A percentile compares a stretch with the other conserved stretches of the same genome.
phyloP scores from a whole-genome alignment of 2,113 vertebrate genomes.

The Casuarius casuarius region DNA sequence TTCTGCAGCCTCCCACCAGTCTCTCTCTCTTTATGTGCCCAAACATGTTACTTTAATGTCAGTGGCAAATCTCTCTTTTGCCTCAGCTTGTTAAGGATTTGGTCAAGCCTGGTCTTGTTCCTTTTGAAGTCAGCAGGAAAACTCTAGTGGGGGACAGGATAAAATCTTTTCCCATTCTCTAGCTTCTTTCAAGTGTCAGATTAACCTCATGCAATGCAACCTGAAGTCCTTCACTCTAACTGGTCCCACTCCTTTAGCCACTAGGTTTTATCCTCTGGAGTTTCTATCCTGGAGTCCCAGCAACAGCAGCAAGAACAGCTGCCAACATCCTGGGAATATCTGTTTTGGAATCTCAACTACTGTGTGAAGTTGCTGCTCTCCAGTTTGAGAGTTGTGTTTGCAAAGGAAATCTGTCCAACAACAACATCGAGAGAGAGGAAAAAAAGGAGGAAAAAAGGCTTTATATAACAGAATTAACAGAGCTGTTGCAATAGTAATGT shows the following conservation, averaged over 20 bases:
- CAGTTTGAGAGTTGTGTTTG: constrained; percentile 59
- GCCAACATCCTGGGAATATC: constrained; percentile 69
- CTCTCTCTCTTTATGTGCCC: not conserved
- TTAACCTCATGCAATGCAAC: not conserved
- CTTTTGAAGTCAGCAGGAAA: constrained; percentile 1
- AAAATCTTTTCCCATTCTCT: not conserved
- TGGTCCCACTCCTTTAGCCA: not conserved
- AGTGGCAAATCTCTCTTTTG: not conserved
- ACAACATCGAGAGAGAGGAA: constrained; percentile 30
- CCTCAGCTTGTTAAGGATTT: not conserved
- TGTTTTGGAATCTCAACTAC: constrained; percentile 65
- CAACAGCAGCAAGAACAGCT: constrained; percentile 48
- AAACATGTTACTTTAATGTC: not conserved
- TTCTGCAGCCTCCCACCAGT: not conserved
- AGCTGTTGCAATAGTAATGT: constrained; percentile 38
- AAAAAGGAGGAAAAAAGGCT: constrained; percentile 50
- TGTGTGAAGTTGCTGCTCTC: constrained; percentile 63
- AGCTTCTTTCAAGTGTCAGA: not conserved
- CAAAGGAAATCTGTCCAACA: constrained; percentile 66
- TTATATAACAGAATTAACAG: constrained; percentile 65
- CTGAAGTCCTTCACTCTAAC: not conserved
- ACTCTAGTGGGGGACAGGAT: not conserved
- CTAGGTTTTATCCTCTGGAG: constrained; percentile 16
- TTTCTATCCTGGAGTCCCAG: constrained; percentile 19
- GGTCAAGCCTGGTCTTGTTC: not conserved